phyloP scores from a whole-genome alignment of 2,797 vertebrate species.

The Aeoliscus strigatus region DNA sequence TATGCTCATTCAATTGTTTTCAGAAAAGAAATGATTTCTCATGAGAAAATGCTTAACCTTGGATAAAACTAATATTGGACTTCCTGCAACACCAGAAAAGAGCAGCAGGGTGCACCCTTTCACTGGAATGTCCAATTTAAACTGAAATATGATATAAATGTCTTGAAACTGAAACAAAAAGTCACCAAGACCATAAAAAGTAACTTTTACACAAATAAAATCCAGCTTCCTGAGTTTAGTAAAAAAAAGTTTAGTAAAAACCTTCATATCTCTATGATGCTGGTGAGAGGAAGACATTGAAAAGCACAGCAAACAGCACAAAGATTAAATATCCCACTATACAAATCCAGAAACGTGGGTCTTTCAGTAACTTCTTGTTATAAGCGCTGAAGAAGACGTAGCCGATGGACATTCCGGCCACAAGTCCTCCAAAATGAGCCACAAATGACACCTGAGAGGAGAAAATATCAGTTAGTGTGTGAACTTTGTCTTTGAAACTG shows the following conservation, averaged over 20 bases:
- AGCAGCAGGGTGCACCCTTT: conserved; percentile 20
- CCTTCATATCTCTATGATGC: conserved; percentile 41
- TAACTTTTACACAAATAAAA: conserved; percentile 14
- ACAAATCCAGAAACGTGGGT: conserved; percentile 86
- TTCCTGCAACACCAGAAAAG: conserved; percentile 5
- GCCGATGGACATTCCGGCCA: conserved; percentile 88
- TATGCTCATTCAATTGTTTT: conserved; percentile 1
- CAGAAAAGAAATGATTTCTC: neutral
- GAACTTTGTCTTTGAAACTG: conserved; percentile 2
- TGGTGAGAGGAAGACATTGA: conserved; percentile 85
- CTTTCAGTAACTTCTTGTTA: conserved; percentile 80
- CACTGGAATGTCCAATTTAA: neutral
- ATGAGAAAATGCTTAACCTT: neutral
- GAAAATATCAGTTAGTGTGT: neutral
- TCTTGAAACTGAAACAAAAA: neutral
- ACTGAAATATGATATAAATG: neutral
- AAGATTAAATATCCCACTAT: conserved; percentile 77
- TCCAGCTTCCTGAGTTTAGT: conserved; percentile 24
- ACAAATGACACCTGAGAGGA: conserved; percentile 85
- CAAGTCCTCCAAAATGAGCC: conserved; percentile 85
- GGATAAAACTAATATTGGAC: neutral
- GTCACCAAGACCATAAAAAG: conserved; percentile 12
- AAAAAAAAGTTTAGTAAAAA: conserved; percentile 16
- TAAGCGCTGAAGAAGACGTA: conserved; percentile 89
- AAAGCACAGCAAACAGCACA: conserved; percentile 80